These are phyloP conservation scores for Halisarca cf. caerulea DNA, from an alignment of 37 sponge, comb jelly and placozoan species.

Conservation along the genomic window DNA sequence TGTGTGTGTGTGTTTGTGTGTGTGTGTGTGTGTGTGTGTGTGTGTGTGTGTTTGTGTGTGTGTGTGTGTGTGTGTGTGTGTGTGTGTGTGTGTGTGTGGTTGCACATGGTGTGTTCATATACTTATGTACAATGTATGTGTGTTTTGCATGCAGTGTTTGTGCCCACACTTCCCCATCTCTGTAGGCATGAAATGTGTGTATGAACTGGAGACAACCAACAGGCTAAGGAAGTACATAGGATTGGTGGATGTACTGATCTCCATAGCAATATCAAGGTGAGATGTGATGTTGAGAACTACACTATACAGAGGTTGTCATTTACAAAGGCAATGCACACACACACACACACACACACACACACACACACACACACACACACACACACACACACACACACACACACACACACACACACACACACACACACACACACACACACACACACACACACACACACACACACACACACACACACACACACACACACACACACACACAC, in stretches of 20 bases:
- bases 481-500: too few relatives aligned
- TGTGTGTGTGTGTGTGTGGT: background rate
- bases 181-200: background rate
- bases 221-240: background rate
- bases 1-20: background rate
- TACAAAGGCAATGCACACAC: too few relatives aligned
- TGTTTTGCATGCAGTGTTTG: background rate
- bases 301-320: too few relatives aligned
- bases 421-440: too few relatives aligned
- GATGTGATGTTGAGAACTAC: too few relatives aligned
- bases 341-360: too few relatives aligned
- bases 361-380: too few relatives aligned
- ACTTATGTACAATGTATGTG: background rate
- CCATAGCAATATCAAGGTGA: background rate
- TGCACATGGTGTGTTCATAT: background rate
- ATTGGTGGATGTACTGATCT: background rate
- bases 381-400: too few relatives aligned
- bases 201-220: background rate
- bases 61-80: slow-evolving; percentile 1
- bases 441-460: too few relatives aligned
- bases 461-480: too few relatives aligned
- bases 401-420: too few relatives aligned
- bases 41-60: background rate
- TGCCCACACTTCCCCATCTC: too few relatives aligned
- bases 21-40: background rate